These are phyloP conservation scores for Drosophila tristis DNA, from an alignment of 1,140 invertebrate species.

Conservation along the genomic window DNA sequence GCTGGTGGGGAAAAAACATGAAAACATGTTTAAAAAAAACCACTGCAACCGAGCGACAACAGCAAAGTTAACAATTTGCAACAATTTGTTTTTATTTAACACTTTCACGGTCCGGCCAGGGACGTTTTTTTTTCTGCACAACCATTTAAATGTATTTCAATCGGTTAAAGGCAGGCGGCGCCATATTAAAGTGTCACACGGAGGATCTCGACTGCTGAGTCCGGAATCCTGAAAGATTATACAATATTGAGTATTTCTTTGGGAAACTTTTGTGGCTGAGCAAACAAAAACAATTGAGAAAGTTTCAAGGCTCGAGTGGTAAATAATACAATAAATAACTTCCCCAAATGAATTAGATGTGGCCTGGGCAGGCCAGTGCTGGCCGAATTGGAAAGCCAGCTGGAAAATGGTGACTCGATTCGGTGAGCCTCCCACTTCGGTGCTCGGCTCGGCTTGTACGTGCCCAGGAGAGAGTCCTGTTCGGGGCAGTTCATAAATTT, in stretches of 20 bases:
- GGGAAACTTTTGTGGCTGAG: constrained; percentile 28
- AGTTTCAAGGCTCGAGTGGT: constrained; percentile 48
- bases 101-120: neutral
- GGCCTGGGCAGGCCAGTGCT: neutral
- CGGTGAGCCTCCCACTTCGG: too few relatives aligned
- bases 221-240: constrained; percentile 29
- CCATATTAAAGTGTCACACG: constrained; percentile 26
- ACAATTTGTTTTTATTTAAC: constrained; percentile 1
- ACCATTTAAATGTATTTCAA: too few relatives aligned
- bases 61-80: neutral
- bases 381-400: constrained; percentile 26
- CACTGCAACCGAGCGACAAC: neutral
- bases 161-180: neutral
- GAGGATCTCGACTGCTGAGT: too few relatives aligned
- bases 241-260: constrained; percentile 18
- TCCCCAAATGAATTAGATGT: constrained; percentile 51
- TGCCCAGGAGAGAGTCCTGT: constrained; percentile 32
- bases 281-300: constrained; percentile 53
- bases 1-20: neutral
- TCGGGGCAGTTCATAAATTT: constrained; percentile 40
- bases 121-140: neutral
- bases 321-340: constrained; percentile 57
- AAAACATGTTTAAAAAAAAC: neutral
- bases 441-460: constrained; percentile 6
- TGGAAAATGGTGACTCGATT: constrained; percentile 41